phyloP scores from a whole-genome alignment of 1,140 invertebrate genomes.

The Drosophila saltans region DNA sequence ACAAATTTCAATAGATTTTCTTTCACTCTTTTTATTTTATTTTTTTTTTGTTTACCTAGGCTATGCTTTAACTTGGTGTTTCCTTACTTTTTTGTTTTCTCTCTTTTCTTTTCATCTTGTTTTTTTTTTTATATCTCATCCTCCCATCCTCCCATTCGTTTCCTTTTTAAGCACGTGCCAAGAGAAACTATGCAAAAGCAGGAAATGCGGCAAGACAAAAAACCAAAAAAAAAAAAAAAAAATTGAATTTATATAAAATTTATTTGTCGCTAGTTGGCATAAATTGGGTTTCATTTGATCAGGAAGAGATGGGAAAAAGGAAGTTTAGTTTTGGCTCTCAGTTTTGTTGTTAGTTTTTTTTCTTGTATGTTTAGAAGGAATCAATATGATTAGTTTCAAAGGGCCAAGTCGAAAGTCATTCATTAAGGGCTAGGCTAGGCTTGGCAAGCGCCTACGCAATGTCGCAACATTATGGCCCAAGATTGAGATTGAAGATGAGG shows the following conservation, averaged over 20 bases:
- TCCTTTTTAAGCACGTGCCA: constrained; percentile 48
- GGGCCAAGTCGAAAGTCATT: constrained; percentile 55
- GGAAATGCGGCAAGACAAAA: constrained; percentile 35
- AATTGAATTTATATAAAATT: constrained; percentile 21
- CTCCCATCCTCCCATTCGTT: constrained; percentile 22
- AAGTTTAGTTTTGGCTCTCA: background rate
- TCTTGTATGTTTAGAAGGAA: constrained; percentile 15
- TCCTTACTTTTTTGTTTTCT: constrained; percentile 3
- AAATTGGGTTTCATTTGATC: constrained; percentile 64
- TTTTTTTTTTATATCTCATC: constrained; percentile 13
- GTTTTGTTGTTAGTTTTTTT: background rate
- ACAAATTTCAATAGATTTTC: constrained; percentile 59
- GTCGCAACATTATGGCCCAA: constrained; percentile 45
- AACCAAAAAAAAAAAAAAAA: constrained; percentile 10
- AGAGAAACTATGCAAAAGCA: constrained; percentile 25
- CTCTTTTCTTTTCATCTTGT: background rate
- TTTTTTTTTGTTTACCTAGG: constrained; percentile 27
- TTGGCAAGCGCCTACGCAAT: constrained; percentile 65
- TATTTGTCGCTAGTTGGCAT: constrained; percentile 50
- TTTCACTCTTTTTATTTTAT: background rate
- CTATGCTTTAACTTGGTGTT: constrained; percentile 21
- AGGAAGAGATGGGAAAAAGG: constrained; percentile 17
- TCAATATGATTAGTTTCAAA: constrained; percentile 63
- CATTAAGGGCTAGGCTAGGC: constrained; percentile 64
- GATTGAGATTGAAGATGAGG: constrained; percentile 19